Conservation (phyloP, 2,797 vertebrate species). For the Premnoplex brunnescens region DNA sequence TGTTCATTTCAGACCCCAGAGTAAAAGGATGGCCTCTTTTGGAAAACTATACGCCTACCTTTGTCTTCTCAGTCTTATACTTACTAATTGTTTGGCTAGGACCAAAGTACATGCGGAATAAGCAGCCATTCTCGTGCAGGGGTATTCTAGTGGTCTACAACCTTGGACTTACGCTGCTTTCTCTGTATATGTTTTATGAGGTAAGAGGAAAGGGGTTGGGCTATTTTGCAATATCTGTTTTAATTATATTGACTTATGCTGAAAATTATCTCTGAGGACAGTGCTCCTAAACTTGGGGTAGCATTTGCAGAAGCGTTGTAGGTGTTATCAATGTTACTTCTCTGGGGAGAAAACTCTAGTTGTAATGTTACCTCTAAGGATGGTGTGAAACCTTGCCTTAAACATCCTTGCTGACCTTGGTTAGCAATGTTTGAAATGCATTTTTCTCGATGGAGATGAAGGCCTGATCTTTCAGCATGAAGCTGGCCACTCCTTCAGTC, state of each 20-base stretch:
- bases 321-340: neutral
- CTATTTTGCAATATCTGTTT: conserved; percentile 51
- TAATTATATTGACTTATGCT: neutral
- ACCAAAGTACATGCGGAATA: conserved; percentile 92
- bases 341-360: neutral
- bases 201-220: conserved; percentile 75
- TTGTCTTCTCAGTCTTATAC: conserved; percentile 88
- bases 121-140: conserved; percentile 86
- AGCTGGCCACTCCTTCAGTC: neutral
- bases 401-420: neutral
- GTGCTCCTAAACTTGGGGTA: neutral
- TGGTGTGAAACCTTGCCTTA: neutral
- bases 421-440: neutral
- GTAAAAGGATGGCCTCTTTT: conserved; percentile 93
- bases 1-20: conserved; percentile 85
- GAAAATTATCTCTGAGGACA: neutral
- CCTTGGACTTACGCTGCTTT: conserved; percentile 89
- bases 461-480: neutral
- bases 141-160: conserved; percentile 91
- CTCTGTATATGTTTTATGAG: conserved; percentile 96
- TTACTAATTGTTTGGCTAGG: conserved; percentile 93
- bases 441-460: neutral
- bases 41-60: conserved; percentile 89
- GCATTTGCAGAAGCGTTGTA: neutral
- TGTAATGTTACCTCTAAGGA: neutral